phyloP scores from a whole-genome alignment of 2,113 vertebrate species.

The Tachysurus fulvidraco region DNA sequence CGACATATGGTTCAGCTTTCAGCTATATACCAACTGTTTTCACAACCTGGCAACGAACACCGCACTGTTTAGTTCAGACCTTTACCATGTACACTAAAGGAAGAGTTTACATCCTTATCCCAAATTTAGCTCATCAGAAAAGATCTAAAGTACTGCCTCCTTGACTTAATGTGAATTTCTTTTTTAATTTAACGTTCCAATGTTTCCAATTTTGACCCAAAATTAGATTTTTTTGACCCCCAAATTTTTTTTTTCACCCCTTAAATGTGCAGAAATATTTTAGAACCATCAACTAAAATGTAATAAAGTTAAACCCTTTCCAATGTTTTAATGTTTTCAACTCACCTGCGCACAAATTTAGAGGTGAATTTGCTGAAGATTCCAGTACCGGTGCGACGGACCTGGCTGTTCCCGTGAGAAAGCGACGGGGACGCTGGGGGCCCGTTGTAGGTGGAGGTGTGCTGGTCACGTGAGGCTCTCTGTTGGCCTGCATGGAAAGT shows the following conservation, averaged over 20 bases:
- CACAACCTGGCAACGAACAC: neutral
- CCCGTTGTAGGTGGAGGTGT: slow-evolving; percentile 67
- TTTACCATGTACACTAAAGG: neutral
- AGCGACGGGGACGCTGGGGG: slow-evolving; percentile 76
- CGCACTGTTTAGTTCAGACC: neutral
- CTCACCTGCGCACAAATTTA: slow-evolving; percentile 84
- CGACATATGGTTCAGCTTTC: neutral
- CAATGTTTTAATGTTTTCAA: neutral
- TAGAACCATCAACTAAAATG: neutral
- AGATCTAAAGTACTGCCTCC: neutral
- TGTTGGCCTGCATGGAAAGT: slow-evolving; percentile 82
- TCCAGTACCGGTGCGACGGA: slow-evolving; percentile 73
- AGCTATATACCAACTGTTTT: neutral
- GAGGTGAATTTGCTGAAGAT: slow-evolving; percentile 85
- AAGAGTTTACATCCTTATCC: neutral
- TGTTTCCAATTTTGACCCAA: neutral
- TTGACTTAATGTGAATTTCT: neutral
- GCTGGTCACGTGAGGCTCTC: slow-evolving; percentile 79
- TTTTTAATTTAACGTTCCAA: neutral
- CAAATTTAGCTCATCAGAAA: neutral
- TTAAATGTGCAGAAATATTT: neutral
- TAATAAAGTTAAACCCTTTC: neutral
- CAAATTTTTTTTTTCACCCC: too few species aligned
- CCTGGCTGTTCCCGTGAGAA: slow-evolving; percentile 75
- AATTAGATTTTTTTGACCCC: neutral